A percentile compares a stretch with the other conserved stretches of the same genome.
These are phyloP conservation scores for Phorcus lineatus DNA, from an alignment of 2,888 invertebrate genomes.

Conservation along the genomic window DNA sequence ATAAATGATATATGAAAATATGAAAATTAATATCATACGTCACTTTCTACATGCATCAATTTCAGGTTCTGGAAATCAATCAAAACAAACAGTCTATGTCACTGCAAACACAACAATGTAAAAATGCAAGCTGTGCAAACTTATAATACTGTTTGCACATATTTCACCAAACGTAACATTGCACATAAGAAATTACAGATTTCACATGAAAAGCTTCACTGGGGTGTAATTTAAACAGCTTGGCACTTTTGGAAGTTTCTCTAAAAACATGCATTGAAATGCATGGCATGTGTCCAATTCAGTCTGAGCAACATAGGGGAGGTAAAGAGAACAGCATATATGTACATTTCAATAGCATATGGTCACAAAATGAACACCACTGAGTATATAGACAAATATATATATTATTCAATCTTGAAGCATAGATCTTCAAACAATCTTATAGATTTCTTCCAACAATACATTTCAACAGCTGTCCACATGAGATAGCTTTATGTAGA, in stretches of 20 bases:
- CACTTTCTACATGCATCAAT: not conserved
- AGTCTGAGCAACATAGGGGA: not conserved
- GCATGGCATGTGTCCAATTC: not conserved
- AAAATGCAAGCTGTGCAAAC: too few relatives aligned
- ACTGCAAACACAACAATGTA: not conserved
- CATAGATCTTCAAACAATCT: too few relatives aligned
- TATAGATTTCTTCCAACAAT: too few relatives aligned
- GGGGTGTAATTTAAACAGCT: not conserved
- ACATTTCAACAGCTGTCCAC: not conserved
- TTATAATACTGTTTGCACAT: too few relatives aligned
- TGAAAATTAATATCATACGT: too few relatives aligned
- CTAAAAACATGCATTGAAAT: not conserved
- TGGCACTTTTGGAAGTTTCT: constrained; percentile 8
- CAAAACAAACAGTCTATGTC: not conserved
- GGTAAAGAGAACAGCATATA: not conserved
- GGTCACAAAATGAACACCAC: too few relatives aligned
- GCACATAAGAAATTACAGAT: not conserved
- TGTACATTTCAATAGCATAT: not conserved
- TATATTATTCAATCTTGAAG: too few relatives aligned
- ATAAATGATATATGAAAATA: too few relatives aligned
- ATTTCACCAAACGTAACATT: not conserved
- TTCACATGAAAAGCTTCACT: not conserved
- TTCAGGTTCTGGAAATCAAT: not conserved
- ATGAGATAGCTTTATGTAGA: too few relatives aligned
- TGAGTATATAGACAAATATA: too few relatives aligned